Evolutionary conservation across 2,797 vertebrate genomes (phyloP).

Genomic region (Tarsius wallacei): DNA sequence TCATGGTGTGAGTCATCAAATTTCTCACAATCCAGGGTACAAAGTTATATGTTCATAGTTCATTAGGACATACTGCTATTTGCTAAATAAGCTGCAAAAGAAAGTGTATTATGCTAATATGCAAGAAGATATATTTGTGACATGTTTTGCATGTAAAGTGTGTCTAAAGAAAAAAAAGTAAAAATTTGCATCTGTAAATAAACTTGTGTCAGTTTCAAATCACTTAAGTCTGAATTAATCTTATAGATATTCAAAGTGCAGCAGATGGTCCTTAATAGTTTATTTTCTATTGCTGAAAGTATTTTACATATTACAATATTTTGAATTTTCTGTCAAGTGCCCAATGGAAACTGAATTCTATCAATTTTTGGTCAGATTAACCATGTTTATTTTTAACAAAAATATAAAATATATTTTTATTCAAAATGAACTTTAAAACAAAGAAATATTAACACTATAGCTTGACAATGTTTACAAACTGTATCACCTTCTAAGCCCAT

Average conservation of each 20-base stretch:
- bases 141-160: slow-evolving; percentile 51
- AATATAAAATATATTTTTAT: not conserved
- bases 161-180: slow-evolving; percentile 4
- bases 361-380: not conserved
- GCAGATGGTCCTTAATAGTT: slow-evolving; percentile 4
- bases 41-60: slow-evolving; percentile 22
- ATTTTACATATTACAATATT: not conserved
- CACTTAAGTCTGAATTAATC: slow-evolving; percentile 11
- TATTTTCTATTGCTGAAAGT: not conserved
- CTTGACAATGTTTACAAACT: not conserved
- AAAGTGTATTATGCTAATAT: slow-evolving; percentile 63
- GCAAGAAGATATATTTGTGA: not conserved
- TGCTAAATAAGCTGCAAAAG: slow-evolving; percentile 50
- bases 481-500: not conserved
- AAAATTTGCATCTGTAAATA: slow-evolving; percentile 56
- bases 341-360: not conserved
- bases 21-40: not conserved
- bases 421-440: not conserved
- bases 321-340: slow-evolving; percentile 27
- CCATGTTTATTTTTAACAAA: not conserved
- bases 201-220: slow-evolving; percentile 30
- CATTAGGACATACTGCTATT: slow-evolving; percentile 27
- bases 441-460: not conserved
- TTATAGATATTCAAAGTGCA: not conserved
- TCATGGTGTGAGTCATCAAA: not conserved